Percentiles rank a stretch among this genome's conserved stretches.
Evolutionary conservation across 2,113 vertebrate genomes (phyloP).

Genomic region (Elachura formosa): DNA sequence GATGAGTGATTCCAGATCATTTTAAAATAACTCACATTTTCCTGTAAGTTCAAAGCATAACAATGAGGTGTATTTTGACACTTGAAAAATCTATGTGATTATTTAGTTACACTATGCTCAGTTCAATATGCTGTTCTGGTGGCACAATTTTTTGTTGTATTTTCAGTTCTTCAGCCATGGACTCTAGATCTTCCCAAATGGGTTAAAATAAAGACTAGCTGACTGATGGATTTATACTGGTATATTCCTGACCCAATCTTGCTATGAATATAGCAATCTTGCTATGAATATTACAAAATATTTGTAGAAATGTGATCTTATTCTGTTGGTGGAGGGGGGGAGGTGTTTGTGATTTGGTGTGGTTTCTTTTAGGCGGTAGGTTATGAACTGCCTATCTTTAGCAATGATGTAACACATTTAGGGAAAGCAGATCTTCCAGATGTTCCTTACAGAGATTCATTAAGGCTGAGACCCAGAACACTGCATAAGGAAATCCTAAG

Average conservation of each 20-base stretch:
- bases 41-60: not conserved
- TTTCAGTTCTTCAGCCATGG: not conserved
- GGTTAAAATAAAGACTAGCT: not conserved
- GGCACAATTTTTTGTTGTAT: not conserved
- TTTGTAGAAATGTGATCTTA: not conserved
- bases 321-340: rapidly evolving
- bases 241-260: not conserved
- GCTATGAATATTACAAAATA: not conserved
- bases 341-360: not conserved
- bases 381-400: not conserved
- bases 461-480: not conserved
- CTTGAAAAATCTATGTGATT: not conserved
- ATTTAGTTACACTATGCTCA: not conserved
- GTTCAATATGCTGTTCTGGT: not conserved
- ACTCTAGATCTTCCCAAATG: not conserved
- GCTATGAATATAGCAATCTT: not conserved
- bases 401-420: not conserved
- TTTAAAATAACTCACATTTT: not conserved
- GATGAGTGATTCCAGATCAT: not conserved
- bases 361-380: rapidly evolving
- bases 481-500: not conserved
- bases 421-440: not conserved
- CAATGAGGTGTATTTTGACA: not conserved
- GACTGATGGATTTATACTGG: not conserved
- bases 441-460: not conserved